These are phyloP conservation scores for Drosophila flavopinicola DNA, from an alignment of 2,888 invertebrate species.

Conservation along the genomic window DNA sequence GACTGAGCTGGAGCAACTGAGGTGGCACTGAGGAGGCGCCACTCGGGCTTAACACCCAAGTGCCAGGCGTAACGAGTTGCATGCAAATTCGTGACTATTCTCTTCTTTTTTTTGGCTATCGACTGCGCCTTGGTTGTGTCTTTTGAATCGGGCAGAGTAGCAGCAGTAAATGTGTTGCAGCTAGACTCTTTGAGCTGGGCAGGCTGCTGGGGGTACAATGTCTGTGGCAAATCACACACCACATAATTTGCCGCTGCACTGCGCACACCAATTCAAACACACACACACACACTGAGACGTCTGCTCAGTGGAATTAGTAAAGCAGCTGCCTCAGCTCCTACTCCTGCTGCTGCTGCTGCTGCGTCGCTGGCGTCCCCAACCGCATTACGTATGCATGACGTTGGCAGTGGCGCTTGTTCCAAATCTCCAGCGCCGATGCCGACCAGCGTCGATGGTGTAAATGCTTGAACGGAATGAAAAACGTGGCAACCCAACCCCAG, in stretches of 20 bases:
- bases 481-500: constrained; percentile 30
- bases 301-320: constrained; percentile 71
- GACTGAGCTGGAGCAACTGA: constrained; percentile 5
- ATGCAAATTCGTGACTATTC: constrained; percentile 65
- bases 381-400: constrained; percentile 80
- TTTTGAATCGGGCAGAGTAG: constrained; percentile 39
- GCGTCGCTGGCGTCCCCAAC: constrained; percentile 69
- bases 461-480: constrained; percentile 64
- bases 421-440: constrained; percentile 36
- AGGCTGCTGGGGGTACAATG: constrained; percentile 43
- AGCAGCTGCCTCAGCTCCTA: constrained; percentile 47
- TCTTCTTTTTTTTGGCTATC: constrained; percentile 55
- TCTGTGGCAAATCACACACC: constrained; percentile 77
- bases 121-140: constrained; percentile 44
- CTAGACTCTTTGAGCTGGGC: constrained; percentile 16
- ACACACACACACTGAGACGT: constrained; percentile 18
- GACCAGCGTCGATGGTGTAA: constrained; percentile 62
- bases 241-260: constrained; percentile 82
- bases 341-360: constrained; percentile 21
- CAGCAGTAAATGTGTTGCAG: constrained; percentile 41
- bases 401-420: constrained; percentile 49
- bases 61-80: constrained; percentile 79
- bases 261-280: constrained; percentile 37
- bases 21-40: constrained; percentile 40
- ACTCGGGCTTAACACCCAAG: constrained; percentile 73